Evolutionary conservation across 2,113 vertebrate species (phyloP).

Genomic region (Sorex fumeus): DNA sequence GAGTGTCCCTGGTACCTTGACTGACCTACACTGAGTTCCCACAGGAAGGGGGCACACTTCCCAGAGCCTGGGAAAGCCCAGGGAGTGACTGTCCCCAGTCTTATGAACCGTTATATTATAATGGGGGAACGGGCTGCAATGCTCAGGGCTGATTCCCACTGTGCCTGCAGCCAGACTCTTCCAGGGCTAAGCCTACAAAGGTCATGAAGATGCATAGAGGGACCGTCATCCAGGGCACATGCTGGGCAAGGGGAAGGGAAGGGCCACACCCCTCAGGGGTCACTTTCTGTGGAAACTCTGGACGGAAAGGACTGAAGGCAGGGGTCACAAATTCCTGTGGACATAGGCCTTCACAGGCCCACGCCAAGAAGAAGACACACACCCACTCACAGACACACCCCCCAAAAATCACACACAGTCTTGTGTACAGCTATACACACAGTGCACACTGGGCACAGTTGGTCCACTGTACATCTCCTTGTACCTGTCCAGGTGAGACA

Average conservation of each 20-base stretch:
- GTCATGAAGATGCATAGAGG: not conserved
- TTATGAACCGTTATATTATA: not conserved
- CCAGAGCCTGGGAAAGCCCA: not conserved
- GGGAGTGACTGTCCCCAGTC: not conserved
- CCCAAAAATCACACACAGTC: not conserved
- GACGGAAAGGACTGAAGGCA: not conserved
- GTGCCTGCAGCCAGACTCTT: not conserved
- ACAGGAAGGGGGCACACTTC: not conserved
- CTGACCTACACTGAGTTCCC: not conserved
- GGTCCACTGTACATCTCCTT: too few relatives aligned
- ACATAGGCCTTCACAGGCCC: too few relatives aligned
- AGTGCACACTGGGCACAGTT: not conserved
- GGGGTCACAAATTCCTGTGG: not conserved
- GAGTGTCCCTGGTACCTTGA: not conserved
- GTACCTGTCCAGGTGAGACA: too few relatives aligned
- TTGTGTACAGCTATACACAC: too few relatives aligned
- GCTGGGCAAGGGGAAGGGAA: too few relatives aligned
- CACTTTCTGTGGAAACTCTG: not conserved
- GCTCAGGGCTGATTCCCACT: not conserved
- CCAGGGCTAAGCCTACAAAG: not conserved
- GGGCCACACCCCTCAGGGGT: not conserved
- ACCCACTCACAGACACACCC: not conserved
- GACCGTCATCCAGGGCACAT: fast-evolving
- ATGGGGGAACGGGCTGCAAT: not conserved
- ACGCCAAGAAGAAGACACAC: not conserved